A percentile compares a stretch with the other conserved stretches of the same genome.
These are phyloP conservation scores for Arvicanthis niloticus DNA, from an alignment of 2,113 vertebrate genomes.

Conservation along the genomic window DNA sequence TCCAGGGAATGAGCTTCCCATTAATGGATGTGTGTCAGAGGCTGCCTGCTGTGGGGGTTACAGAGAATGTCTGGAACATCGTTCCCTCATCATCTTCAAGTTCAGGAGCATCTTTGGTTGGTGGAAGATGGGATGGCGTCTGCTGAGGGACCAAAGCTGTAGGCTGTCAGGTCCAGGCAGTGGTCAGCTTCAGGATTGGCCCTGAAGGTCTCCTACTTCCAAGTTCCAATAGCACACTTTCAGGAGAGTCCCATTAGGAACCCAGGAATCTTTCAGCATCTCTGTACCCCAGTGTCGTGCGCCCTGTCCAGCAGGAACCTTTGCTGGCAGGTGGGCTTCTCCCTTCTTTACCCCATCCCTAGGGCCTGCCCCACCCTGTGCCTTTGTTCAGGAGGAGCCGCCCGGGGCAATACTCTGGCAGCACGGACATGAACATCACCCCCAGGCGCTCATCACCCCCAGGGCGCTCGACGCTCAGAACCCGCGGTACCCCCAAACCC, in stretches of 20 bases:
- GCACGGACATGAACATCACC: neutral
- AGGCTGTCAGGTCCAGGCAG: neutral
- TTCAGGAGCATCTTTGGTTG: neutral
- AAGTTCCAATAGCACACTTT: neutral
- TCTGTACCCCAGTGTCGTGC: accelerated
- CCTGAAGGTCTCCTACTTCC: neutral
- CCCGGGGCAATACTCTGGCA: neutral
- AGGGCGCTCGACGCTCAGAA: neutral
- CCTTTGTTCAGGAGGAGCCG: conserved; percentile 73
- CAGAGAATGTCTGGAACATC: neutral
- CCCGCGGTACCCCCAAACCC: neutral
- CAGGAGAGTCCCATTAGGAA: neutral
- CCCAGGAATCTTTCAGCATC: neutral
- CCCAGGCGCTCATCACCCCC: neutral
- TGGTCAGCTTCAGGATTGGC: neutral
- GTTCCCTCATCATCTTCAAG: neutral
- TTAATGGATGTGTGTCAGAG: neutral
- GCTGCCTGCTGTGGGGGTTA: neutral
- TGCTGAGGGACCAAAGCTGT: neutral
- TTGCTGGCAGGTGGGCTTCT: conserved; percentile 9
- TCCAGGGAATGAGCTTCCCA: neutral
- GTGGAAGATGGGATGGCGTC: neutral
- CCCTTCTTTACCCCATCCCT: neutral
- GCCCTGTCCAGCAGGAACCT: neutral
- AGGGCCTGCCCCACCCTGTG: conserved; percentile 57